A percentile compares a stretch with the other conserved stretches of the same genome.
These are phyloP conservation scores for Carterocephalus palaemon DNA, from an alignment of 2,888 invertebrate species.

Conservation along the genomic window DNA sequence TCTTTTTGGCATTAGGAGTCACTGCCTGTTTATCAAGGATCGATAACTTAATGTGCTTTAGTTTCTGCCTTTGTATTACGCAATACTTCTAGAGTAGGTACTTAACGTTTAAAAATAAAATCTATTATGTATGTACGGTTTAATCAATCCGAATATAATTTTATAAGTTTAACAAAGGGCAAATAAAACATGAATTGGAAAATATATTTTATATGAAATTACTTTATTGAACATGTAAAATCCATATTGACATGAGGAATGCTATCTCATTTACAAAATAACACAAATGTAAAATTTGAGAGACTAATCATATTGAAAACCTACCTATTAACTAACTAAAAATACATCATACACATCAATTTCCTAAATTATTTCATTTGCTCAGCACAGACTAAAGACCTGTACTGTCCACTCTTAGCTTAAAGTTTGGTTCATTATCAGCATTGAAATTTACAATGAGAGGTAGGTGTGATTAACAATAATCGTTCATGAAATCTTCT, in stretches of 20 bases:
- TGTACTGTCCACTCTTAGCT: slow-evolving; percentile 55
- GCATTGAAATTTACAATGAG: slow-evolving; percentile 76
- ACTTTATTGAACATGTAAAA: slow-evolving; percentile 80
- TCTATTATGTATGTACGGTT: no score
- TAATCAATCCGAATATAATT: no score
- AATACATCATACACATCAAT: slow-evolving; percentile 78
- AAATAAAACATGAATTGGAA: slow-evolving; percentile 48
- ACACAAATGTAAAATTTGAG: slow-evolving; percentile 79
- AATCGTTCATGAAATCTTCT: slow-evolving; percentile 67
- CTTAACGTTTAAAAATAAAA: no score
- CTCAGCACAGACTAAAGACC: slow-evolving; percentile 42
- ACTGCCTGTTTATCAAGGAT: no score
- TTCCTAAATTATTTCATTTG: slow-evolving; percentile 65
- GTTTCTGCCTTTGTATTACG: no score
- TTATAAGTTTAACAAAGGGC: no score
- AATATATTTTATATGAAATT: slow-evolving; percentile 75
- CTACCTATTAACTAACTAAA: slow-evolving; percentile 78
- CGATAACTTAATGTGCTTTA: no score
- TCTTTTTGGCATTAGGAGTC: no score
- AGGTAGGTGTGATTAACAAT: slow-evolving; percentile 75
- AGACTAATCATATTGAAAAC: slow-evolving; percentile 79
- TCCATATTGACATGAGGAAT: slow-evolving; percentile 80
- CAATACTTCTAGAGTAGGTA: no score
- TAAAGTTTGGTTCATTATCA: slow-evolving; percentile 74
- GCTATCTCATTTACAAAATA: slow-evolving; percentile 80